Evolutionary conservation across 1,140 invertebrate genomes (phyloP).

Genomic region (Sarcophaga peregrina): DNA sequence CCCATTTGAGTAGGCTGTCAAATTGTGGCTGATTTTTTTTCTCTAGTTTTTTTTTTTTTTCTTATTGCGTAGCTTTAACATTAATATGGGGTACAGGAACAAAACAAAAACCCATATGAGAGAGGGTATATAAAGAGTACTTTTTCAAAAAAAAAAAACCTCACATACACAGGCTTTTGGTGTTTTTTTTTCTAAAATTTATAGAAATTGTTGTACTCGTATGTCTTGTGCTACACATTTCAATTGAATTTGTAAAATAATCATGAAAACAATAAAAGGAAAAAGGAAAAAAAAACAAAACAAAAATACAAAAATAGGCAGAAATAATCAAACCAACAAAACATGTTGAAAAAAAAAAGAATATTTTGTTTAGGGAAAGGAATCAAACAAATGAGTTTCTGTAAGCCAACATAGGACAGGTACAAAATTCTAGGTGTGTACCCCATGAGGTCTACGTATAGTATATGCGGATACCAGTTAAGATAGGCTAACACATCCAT

Average conservation of each 20-base stretch:
- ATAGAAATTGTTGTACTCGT: neutral
- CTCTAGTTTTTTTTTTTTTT: no score
- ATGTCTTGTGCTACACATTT: slow-evolving; percentile 36
- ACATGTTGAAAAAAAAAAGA: neutral
- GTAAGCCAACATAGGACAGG: slow-evolving; percentile 12
- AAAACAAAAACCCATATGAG: neutral
- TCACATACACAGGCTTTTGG: neutral
- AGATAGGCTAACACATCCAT: neutral
- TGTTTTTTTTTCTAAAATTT: neutral
- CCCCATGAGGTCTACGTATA: slow-evolving; percentile 31
- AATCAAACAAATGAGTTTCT: slow-evolving; percentile 4
- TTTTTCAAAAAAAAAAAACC: no score
- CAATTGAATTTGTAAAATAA: slow-evolving; percentile 37
- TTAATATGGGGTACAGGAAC: slow-evolving; percentile 28
- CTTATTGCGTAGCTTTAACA: neutral
- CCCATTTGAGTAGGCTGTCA: slow-evolving; percentile 38
- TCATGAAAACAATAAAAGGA: neutral
- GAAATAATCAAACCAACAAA: slow-evolving; percentile 3
- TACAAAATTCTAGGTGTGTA: slow-evolving; percentile 39
- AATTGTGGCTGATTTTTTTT: slow-evolving; percentile 33
- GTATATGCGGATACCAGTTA: neutral
- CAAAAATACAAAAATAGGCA: neutral
- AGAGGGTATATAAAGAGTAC: no score
- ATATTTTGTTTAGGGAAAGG: neutral
- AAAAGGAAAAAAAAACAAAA: neutral